phyloP scores from a whole-genome alignment of 1,140 invertebrate genomes.

The Drosophila virilis region DNA sequence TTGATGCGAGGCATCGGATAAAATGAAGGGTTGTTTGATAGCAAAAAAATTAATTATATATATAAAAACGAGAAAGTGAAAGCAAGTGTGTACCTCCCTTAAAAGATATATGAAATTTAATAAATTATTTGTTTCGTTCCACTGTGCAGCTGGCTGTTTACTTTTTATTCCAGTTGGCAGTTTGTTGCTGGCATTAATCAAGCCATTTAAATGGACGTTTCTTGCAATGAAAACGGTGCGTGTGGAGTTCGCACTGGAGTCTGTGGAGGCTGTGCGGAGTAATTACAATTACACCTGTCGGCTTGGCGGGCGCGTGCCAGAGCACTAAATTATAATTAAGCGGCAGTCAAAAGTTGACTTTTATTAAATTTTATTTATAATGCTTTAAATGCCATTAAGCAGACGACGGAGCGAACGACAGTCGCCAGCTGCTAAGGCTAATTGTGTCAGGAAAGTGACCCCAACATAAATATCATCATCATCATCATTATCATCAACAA shows the following conservation, averaged over 20 bases:
- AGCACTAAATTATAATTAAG: constrained; percentile 78
- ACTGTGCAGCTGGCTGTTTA: constrained; percentile 38
- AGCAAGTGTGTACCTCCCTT: too few relatives aligned
- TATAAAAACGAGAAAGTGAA: too few relatives aligned
- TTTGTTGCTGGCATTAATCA: constrained; percentile 74
- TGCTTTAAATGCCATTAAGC: constrained; percentile 71
- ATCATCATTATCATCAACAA: constrained; percentile 27
- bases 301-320: constrained; percentile 53
- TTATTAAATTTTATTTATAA: constrained; percentile 82
- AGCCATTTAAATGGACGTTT: constrained; percentile 80
- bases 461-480: background rate
- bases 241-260: background rate
- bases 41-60: too few relatives aligned
- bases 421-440: constrained; percentile 48
- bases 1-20: too few relatives aligned
- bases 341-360: constrained; percentile 75
- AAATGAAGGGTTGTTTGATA: too few relatives aligned
- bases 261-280: constrained; percentile 46
- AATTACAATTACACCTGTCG: constrained; percentile 80
- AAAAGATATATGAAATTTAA: too few relatives aligned
- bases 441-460: constrained; percentile 48
- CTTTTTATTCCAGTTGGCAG: constrained; percentile 46
- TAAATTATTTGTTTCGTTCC: background rate
- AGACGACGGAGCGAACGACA: constrained; percentile 22
- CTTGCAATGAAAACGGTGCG: constrained; percentile 60